phyloP scores from a whole-genome alignment of 1,140 invertebrate genomes.

The Drosophila aff. region DNA sequence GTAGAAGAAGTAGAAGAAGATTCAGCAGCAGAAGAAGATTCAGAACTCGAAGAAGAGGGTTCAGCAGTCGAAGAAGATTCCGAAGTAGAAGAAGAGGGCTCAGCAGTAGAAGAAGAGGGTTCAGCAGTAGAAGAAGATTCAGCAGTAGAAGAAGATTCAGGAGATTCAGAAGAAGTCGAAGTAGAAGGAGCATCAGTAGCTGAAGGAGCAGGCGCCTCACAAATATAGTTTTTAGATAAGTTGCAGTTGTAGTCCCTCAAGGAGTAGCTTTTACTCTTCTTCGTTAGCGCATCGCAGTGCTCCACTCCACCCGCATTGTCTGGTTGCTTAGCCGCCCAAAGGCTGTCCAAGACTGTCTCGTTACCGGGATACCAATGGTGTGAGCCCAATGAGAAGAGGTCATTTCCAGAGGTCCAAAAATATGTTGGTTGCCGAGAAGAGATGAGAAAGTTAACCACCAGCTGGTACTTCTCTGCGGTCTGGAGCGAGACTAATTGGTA shows the following conservation, averaged over 20 bases:
- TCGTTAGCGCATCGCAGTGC: background rate
- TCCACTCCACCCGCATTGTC: background rate
- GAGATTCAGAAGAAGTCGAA: background rate
- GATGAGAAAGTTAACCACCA: background rate
- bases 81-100: no score
- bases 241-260: conserved; percentile 1
- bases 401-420: conserved; percentile 7
- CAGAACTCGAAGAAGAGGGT: no score
- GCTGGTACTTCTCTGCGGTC: background rate
- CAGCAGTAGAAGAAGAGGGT: no score
- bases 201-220: background rate
- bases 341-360: background rate
- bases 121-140: no score
- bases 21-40: no score
- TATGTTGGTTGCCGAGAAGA: background rate
- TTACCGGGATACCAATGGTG: conserved; percentile 1
- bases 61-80: no score
- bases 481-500: background rate
- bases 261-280: background rate
- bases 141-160: no score
- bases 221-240: background rate
- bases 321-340: background rate
- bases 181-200: background rate
- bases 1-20: no score
- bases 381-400: background rate